phyloP scores from a whole-genome alignment of 2,888 invertebrate species.

The Oegoconia quadripuncta region DNA sequence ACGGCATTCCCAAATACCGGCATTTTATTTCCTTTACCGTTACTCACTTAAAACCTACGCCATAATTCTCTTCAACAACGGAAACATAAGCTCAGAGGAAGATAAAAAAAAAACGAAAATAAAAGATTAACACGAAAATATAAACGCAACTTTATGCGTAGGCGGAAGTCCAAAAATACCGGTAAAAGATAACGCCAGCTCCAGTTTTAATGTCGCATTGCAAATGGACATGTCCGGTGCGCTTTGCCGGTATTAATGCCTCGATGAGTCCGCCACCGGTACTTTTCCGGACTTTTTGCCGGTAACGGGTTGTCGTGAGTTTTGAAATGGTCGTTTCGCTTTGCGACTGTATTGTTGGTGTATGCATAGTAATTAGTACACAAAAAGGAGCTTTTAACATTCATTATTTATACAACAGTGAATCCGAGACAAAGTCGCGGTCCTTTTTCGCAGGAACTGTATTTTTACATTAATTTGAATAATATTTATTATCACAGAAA shows the following conservation, averaged over 20 bases:
- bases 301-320: constrained; percentile 25
- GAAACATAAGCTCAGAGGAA: background rate
- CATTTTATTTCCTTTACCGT: no score
- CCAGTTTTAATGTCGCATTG: constrained; percentile 32
- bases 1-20: no score
- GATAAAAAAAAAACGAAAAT: constrained; percentile 1
- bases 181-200: constrained; percentile 30
- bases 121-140: background rate
- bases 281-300: constrained; percentile 31
- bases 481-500: no score
- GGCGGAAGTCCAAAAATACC: constrained; percentile 8
- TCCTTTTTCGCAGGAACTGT: no score
- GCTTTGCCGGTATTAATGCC: constrained; percentile 27
- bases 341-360: background rate
- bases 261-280: constrained; percentile 25
- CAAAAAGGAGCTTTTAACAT: no score
- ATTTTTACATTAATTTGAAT: no score
- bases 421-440: no score
- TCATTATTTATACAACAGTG: no score
- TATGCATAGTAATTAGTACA: background rate
- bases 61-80: background rate
- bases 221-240: constrained; percentile 36
- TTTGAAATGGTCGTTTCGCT: constrained; percentile 20
- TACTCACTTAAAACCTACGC: no score
- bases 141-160: constrained; percentile 10